phyloP scores from a whole-genome alignment of 2,797 vertebrate genomes.

The Rachycentron canadum region DNA sequence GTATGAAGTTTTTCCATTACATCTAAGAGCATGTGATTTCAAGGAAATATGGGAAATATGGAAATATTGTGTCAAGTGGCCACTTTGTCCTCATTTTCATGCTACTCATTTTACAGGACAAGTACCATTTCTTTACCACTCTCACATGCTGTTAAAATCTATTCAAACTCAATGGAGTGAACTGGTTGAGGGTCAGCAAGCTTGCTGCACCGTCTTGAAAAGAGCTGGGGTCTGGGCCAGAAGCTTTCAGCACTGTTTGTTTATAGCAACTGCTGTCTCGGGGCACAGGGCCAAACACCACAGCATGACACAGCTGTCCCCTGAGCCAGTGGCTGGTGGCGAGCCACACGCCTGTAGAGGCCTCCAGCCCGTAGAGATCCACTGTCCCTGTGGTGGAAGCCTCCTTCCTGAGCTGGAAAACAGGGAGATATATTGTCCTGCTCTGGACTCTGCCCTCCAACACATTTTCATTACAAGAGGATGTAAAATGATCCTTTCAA shows the following conservation, averaged over 20 bases:
- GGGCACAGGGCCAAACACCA: constrained; percentile 74
- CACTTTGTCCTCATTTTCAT: constrained; percentile 31
- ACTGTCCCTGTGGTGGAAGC: constrained; percentile 54
- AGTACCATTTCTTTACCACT: constrained; percentile 34
- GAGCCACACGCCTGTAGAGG: constrained; percentile 65
- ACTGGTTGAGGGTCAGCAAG: constrained; percentile 50
- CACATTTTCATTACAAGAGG: constrained; percentile 69
- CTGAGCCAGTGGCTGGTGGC: constrained; percentile 57
- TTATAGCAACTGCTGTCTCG: constrained; percentile 79
- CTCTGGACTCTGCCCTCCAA: constrained; percentile 37
- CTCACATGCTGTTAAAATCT: constrained; percentile 44
- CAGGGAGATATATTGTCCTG: constrained; percentile 19
- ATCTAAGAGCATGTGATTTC: not conserved
- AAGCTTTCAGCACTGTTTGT: constrained; percentile 81
- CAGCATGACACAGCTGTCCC: constrained; percentile 73
- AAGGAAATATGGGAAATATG: constrained; percentile 13
- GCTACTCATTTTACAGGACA: constrained; percentile 18
- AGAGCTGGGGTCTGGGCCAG: constrained; percentile 69
- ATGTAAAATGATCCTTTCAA: constrained; percentile 68
- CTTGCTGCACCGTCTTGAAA: constrained; percentile 57
- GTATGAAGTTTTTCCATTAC: not conserved
- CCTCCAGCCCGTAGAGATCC: constrained; percentile 61
- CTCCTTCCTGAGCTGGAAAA: constrained; percentile 45
- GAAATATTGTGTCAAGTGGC: constrained; percentile 13
- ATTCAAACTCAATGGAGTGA: constrained; percentile 63